Conservation (phyloP, 2,113 vertebrate genomes). For the Coptodon bakossiorum region DNA sequence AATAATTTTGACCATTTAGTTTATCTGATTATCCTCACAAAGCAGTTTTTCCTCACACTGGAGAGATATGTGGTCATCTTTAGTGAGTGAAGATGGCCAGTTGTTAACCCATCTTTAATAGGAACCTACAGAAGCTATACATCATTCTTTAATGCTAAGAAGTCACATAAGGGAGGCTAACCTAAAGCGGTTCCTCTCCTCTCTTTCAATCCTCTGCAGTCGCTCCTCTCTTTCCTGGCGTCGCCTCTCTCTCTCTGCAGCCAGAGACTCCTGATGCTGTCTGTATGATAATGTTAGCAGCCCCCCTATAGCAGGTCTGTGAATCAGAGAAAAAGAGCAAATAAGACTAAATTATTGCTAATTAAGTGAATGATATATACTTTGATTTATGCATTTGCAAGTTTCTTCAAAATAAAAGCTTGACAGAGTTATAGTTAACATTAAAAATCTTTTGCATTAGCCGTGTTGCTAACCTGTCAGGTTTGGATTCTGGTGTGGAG, state of each 20-base stretch:
- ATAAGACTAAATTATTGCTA: not conserved
- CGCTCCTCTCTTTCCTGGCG: constrained; percentile 90
- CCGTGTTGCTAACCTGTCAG: constrained; percentile 73
- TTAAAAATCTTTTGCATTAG: not conserved
- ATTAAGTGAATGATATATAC: not conserved
- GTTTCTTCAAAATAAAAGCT: not conserved
- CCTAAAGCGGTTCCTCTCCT: constrained; percentile 94
- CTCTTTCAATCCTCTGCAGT: constrained; percentile 90
- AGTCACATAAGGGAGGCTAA: constrained; percentile 59
- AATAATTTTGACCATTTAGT: not conserved
- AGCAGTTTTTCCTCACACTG: not conserved
- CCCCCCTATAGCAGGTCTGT: constrained; percentile 78
- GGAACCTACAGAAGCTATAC: not conserved
- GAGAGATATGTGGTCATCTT: not conserved
- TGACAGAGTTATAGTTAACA: not conserved
- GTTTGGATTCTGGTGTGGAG: constrained; percentile 71
- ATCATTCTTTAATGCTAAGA: not conserved
- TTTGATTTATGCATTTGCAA: not conserved
- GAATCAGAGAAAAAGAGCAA: not conserved
- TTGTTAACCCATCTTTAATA: not conserved
- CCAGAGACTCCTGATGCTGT: constrained; percentile 93
- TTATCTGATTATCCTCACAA: not conserved
- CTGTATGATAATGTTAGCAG: constrained; percentile 89
- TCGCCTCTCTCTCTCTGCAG: constrained; percentile 86
- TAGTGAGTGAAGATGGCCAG: not conserved